Percentiles rank a stretch among this genome's conserved stretches.
phyloP scores from a whole-genome alignment of 1,140 invertebrate species.

The Ceratina australensis region DNA sequence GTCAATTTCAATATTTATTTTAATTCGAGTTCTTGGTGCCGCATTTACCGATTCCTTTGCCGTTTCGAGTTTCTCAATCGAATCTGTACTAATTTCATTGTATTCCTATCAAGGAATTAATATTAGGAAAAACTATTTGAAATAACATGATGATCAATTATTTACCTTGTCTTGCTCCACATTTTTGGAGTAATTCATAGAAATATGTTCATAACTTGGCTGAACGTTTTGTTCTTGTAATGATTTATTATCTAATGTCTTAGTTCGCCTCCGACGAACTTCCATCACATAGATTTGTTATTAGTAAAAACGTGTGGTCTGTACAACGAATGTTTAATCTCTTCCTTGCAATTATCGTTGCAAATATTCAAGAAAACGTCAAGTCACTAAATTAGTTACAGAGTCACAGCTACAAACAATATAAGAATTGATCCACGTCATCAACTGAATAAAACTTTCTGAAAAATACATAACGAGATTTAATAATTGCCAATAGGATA shows the following conservation, averaged over 20 bases:
- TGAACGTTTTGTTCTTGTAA: constrained; percentile 50
- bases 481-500: too few relatives aligned
- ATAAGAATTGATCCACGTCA: constrained; percentile 15
- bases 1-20: constrained; percentile 87
- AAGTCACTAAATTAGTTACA: too few relatives aligned
- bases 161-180: constrained; percentile 45
- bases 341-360: neutral
- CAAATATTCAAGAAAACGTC: neutral
- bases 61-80: neutral
- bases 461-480: too few relatives aligned
- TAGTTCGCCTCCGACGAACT: constrained; percentile 70
- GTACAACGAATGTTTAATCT: neutral
- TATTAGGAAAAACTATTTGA: constrained; percentile 5
- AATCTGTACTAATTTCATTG: constrained; percentile 3
- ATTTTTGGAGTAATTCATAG: constrained; percentile 22
- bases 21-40: constrained; percentile 72
- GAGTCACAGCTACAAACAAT: too few relatives aligned
- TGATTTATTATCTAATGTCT: constrained; percentile 48
- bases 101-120: constrained; percentile 29
- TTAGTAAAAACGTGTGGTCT: too few relatives aligned
- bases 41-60: neutral
- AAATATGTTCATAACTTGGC: constrained; percentile 47
- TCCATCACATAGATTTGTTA: constrained; percentile 62
- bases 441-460: constrained; percentile 7
- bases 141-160: constrained; percentile 4